phyloP scores from a whole-genome alignment of 2,888 invertebrate species.

The Trachelus iudaicus region DNA sequence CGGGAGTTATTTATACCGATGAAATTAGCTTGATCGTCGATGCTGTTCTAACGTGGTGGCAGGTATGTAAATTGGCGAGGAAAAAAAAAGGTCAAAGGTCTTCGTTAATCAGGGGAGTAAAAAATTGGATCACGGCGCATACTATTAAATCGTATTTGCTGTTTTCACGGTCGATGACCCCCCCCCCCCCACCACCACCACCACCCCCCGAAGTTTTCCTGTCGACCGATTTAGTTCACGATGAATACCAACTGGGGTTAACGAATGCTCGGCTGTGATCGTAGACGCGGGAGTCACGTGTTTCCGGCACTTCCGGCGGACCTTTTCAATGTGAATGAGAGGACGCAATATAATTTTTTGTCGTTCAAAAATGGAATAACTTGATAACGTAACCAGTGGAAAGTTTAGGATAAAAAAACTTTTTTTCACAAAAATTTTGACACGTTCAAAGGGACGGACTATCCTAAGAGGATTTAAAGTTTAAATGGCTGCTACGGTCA shows the following conservation, averaged over 20 bases:
- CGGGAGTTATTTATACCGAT: not conserved
- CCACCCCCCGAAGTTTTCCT: not conserved
- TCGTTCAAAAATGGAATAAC: not conserved
- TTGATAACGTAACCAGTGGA: not conserved
- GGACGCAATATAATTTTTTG: not conserved
- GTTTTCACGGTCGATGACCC: not conserved
- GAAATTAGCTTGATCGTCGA: not conserved
- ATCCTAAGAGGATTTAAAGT: not conserved
- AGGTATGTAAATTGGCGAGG: not conserved
- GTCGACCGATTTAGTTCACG: not conserved
- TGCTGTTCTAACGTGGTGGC: not conserved
- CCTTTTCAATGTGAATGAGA: not conserved
- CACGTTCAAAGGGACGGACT: not conserved
- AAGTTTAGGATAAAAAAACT: too few relatives aligned
- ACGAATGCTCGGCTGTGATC: not conserved
- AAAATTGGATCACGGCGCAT: not conserved
- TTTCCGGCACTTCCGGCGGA: not conserved
- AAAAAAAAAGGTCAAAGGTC: not conserved
- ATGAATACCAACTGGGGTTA: not conserved
- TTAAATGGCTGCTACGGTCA: not conserved
- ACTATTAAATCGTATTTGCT: not conserved
- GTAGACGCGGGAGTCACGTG: not conserved
- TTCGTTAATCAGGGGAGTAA: not conserved
- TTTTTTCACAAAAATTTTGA: not conserved
- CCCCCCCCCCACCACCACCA: too few relatives aligned